Evolutionary conservation across 2,797 vertebrate genomes (phyloP).

Genomic region (Coendou prehensilis): DNA sequence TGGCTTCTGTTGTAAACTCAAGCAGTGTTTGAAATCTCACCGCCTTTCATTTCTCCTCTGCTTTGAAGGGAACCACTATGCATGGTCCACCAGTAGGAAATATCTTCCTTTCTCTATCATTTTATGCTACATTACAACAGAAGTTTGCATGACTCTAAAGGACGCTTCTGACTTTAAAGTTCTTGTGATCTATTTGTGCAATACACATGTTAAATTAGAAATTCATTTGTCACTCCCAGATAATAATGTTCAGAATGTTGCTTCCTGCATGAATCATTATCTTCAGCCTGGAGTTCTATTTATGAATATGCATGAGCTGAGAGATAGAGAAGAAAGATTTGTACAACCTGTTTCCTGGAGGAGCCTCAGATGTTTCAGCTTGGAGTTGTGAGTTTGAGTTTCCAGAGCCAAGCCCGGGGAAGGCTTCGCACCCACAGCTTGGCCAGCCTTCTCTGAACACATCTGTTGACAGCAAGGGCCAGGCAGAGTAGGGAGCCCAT

Average conservation of each 20-base stretch:
- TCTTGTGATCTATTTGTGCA: slow-evolving; percentile 75
- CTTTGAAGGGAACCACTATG: slow-evolving; percentile 16
- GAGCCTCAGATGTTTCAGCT: slow-evolving; percentile 45
- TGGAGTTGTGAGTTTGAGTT: neutral
- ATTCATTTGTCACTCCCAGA: slow-evolving; percentile 81
- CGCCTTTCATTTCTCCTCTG: neutral
- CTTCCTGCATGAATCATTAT: slow-evolving; percentile 74
- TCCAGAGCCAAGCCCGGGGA: neutral
- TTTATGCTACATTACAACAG: neutral
- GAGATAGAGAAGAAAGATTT: slow-evolving; percentile 33
- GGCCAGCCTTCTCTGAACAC: neutral
- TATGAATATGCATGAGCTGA: slow-evolving; percentile 71
- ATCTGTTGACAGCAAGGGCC: neutral
- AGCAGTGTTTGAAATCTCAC: neutral
- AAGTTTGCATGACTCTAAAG: slow-evolving; percentile 68
- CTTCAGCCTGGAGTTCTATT: slow-evolving; percentile 68
- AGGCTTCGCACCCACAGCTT: neutral
- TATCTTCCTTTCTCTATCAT: neutral
- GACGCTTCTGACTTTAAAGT: slow-evolving; percentile 67
- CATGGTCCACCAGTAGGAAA: neutral
- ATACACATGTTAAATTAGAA: slow-evolving; percentile 70
- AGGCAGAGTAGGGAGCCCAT: neutral
- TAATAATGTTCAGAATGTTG: slow-evolving; percentile 64
- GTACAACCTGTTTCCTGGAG: slow-evolving; percentile 69
- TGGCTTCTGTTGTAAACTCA: neutral